A percentile compares a stretch with the other conserved stretches of the same genome.
Conservation (phyloP, 2,888 invertebrate species). For the Fragum whitleyi region DNA sequence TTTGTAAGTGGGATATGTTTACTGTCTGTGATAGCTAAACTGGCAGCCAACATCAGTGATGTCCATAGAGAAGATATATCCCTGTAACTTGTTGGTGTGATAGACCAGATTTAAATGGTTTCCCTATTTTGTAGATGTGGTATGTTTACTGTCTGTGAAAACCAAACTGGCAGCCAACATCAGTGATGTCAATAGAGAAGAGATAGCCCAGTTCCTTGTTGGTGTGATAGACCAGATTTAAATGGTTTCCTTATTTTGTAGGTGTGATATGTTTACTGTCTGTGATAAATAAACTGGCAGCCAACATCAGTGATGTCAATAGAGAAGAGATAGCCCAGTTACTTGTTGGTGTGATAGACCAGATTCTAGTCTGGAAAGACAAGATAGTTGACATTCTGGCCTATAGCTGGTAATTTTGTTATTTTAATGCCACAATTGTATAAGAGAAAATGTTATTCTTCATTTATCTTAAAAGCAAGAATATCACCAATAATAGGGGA, state of each 20-base stretch:
- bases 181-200: neutral
- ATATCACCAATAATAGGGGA: too few species aligned
- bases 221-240: slow-evolving; percentile 68
- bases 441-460: too few species aligned
- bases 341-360: slow-evolving; percentile 58
- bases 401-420: slow-evolving; percentile 60
- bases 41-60: neutral
- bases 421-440: slow-evolving; percentile 1
- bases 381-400: slow-evolving; percentile 58
- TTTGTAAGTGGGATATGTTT: slow-evolving; percentile 13
- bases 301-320: neutral
- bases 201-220: neutral
- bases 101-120: slow-evolving; percentile 65
- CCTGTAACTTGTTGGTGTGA: slow-evolving; percentile 26
- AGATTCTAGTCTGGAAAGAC: slow-evolving; percentile 74
- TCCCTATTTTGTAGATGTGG: neutral
- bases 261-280: slow-evolving; percentile 22
- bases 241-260: neutral
- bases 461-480: too few species aligned
- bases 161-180: slow-evolving; percentile 12
- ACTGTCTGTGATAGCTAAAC: slow-evolving; percentile 18
- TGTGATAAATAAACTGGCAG: slow-evolving; percentile 17
- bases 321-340: neutral
- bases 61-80: neutral
- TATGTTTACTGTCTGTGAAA: slow-evolving; percentile 18